Evolutionary conservation across 2,888 invertebrate genomes (phyloP).

Genomic region (Protula sp.): DNA sequence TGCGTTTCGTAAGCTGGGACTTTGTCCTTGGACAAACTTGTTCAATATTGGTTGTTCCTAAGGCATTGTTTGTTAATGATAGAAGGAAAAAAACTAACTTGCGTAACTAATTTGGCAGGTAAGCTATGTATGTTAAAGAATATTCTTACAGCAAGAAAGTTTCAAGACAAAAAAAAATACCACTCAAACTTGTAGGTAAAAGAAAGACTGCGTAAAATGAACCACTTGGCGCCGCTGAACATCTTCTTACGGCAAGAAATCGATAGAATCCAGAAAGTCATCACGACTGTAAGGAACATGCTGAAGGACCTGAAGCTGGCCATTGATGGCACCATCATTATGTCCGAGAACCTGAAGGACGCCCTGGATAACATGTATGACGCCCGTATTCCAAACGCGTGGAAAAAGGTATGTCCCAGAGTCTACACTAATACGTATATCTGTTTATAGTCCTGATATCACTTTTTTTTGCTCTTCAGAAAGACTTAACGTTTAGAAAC

Average conservation of each 20-base stretch:
- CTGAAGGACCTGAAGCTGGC: slow-evolving; percentile 85
- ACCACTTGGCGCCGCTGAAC: slow-evolving; percentile 88
- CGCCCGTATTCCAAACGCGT: slow-evolving; percentile 83
- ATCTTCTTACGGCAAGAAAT: slow-evolving; percentile 78
- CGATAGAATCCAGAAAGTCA: slow-evolving; percentile 79
- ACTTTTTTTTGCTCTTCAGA: neutral
- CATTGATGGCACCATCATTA: slow-evolving; percentile 94
- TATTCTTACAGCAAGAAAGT: too few relatives aligned
- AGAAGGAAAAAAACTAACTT: too few relatives aligned
- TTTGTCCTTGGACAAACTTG: too few relatives aligned
- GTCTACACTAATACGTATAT: too few relatives aligned
- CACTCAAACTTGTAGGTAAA: too few relatives aligned
- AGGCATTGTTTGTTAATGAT: too few relatives aligned
- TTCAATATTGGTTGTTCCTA: too few relatives aligned
- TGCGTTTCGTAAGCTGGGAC: too few relatives aligned
- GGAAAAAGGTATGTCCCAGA: slow-evolving; percentile 90
- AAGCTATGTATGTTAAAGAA: too few relatives aligned
- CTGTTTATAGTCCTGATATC: neutral
- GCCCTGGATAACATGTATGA: slow-evolving; percentile 95
- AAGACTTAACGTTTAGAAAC: neutral
- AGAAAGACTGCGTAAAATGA: slow-evolving; percentile 85
- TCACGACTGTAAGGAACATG: slow-evolving; percentile 71
- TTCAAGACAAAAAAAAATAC: too few relatives aligned
- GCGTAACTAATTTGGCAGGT: too few relatives aligned
- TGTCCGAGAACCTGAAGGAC: slow-evolving; percentile 83